Conservation (phyloP, 2,113 vertebrate genomes). For the Grallaria varia region DNA sequence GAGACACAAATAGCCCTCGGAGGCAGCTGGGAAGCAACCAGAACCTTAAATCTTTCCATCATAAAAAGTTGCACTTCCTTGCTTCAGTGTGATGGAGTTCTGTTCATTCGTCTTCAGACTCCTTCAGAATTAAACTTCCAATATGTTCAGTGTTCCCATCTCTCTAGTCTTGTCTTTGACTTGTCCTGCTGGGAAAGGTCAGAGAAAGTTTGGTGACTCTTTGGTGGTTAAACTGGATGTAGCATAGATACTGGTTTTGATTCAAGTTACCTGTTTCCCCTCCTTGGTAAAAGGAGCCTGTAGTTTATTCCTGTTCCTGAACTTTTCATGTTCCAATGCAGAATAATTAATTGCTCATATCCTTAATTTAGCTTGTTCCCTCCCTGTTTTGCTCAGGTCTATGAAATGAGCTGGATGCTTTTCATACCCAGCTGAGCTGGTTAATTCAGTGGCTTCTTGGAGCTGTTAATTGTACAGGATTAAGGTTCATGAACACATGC, state of each 20-base stretch:
- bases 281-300: background rate
- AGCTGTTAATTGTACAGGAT: background rate
- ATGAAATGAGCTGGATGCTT: background rate
- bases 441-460: background rate
- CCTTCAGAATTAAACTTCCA: background rate
- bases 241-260: accelerated
- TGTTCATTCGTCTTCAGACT: slow-evolving; percentile 10
- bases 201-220: background rate
- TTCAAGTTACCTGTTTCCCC: background rate
- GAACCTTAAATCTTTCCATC: slow-evolving; percentile 51
- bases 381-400: background rate
- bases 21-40: slow-evolving; percentile 18
- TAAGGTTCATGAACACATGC: background rate
- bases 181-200: background rate
- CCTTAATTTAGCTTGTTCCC: background rate
- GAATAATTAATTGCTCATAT: background rate
- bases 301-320: background rate
- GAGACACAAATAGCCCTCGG: slow-evolving; percentile 45
- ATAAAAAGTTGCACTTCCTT: background rate
- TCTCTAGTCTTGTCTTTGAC: background rate
- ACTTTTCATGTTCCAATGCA: background rate
- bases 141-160: background rate
- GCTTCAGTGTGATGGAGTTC: background rate
- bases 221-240: background rate
- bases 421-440: background rate